These are phyloP conservation scores for Caranx ignobilis DNA, from an alignment of 2,113 vertebrate genomes.

Conservation along the genomic window DNA sequence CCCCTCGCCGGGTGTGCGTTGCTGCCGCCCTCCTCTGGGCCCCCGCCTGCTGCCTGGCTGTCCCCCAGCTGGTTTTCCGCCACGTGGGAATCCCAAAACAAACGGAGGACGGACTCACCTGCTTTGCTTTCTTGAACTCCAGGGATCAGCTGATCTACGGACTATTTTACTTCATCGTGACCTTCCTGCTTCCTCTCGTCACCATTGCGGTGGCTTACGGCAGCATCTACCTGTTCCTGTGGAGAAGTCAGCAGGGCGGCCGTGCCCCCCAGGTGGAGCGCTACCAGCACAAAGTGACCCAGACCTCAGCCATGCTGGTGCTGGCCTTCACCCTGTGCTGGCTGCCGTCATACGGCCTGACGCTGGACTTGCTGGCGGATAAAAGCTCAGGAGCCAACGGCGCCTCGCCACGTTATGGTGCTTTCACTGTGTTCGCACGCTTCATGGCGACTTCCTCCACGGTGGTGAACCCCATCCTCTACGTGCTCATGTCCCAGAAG, in stretches of 20 bases:
- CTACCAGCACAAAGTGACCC: constrained; percentile 82
- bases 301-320: constrained; percentile 82
- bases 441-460: constrained; percentile 82
- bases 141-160: constrained; percentile 78
- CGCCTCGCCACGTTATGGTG: constrained; percentile 66
- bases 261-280: constrained; percentile 76
- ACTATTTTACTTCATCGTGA: constrained; percentile 77
- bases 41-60: constrained; percentile 73
- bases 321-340: constrained; percentile 84
- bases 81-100: constrained; percentile 37
- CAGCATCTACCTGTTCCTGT: constrained; percentile 77
- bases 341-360: constrained; percentile 83
- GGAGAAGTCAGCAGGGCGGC: constrained; percentile 33
- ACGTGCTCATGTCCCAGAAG: constrained; percentile 84
- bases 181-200: constrained; percentile 79
- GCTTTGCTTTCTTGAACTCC: constrained; percentile 79
- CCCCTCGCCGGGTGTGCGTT: constrained; percentile 46
- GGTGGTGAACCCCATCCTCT: constrained; percentile 83
- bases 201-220: constrained; percentile 77
- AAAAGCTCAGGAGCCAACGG: constrained; percentile 56
- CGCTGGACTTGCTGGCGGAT: constrained; percentile 68
- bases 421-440: constrained; percentile 77
- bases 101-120: constrained; percentile 49
- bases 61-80: constrained; percentile 80
- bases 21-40: constrained; percentile 73